Base-by-base conservation (phyloP, 2,113 vertebrate species). In the Indri indri region DNA sequence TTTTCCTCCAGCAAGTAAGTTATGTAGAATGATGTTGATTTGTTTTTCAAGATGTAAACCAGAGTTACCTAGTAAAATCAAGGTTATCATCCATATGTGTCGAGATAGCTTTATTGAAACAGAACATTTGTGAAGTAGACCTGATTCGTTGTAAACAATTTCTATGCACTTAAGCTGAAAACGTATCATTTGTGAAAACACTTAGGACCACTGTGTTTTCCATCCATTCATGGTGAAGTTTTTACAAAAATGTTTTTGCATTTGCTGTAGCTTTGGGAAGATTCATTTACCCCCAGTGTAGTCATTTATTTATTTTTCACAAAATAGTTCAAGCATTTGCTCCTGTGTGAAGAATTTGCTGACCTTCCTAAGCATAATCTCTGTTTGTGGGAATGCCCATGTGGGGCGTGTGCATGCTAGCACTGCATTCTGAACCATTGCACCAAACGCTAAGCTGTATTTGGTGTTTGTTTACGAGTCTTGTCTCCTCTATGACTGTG, bases 31-130 rank as follows among this genome's bases (percentile, higher is more conserved):
- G 63, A 32, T 57, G 81, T 32, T 76, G 90, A 79, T 88, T 95
- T 96, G 96, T 90, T 90, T 97, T 95, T 92, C 92, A 80, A 92
- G 87, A 47, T 18, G 50, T 8, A 88, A 96, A 88, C 71, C 66
- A 50, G 76, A 22, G 81, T 90, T 88, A 27, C 76, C 90, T 92
- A 71, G 71, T 71, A 85, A 94, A 79, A 95, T 81, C 76, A 96
- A 96, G 94, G 91, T 97, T 90, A 85, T 54, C 65, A 14, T 91
- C 66, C 42, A 6, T 7, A 14, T 10, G 7, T 45, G 47, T 42
- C 54, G 86, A 45, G 88, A 54, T 77, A 83, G 54, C 50, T 81
- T 77, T 32, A 54, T n/a, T n/a, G 42, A 94, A 91, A 79, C 3
- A 88, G 22, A 90, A 32, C 12, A 37, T 65, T 74, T 77, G 74